Evolutionary conservation across 2,113 vertebrate genomes (phyloP), one percentile per base, ranked within the genome.

Genomic region (Barnardius zonarius): DNA sequence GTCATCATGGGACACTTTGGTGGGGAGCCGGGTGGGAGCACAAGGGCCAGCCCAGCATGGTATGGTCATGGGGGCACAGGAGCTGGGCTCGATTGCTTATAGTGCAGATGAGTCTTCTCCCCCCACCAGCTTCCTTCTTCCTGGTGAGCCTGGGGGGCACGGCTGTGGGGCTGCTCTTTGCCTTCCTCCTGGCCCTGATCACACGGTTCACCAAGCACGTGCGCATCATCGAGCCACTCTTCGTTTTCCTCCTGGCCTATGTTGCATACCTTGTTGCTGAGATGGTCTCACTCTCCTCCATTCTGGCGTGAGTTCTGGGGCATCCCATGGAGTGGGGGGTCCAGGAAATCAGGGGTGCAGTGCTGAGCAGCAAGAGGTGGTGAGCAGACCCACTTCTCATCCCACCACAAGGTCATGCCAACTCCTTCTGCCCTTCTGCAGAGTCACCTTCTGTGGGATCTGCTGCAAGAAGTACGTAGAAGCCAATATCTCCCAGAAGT

Each of bases 401-500:
- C 77, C 83, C 0, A 2, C 95, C 0, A 0, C 28, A 82, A 86
- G 66, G 74, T 91, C 67, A 73, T 62, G 48, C 81, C 44, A 31
- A 54, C 66, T 93, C 83, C 59, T 92, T 83, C 88, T 89, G 83
- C 67, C 83, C 41, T 54, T 75, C 67, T 69, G 66, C 95, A 99
- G 99, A 48, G 98, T 99, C 98, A 99, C 99, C 24, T 99, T 99
- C 97, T 99, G 99, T 90, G 99, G 99, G 48, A 98, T 99, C 85
- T 99, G 99, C 74, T 99, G 99, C 96, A 99, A 99, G 95, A 99
- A 99, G 87, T 99, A 99, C 0, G 99, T 99, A 96, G 99, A 99
- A 97, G 99, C 99, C 93, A 99, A 99, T 97, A 99, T 99, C 84
- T 99, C 99, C 69, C 99, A 99, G 97, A 99, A 99, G 92, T 99